Conservation (phyloP, 2,113 vertebrate genomes). For the Nanger granti region DNA sequence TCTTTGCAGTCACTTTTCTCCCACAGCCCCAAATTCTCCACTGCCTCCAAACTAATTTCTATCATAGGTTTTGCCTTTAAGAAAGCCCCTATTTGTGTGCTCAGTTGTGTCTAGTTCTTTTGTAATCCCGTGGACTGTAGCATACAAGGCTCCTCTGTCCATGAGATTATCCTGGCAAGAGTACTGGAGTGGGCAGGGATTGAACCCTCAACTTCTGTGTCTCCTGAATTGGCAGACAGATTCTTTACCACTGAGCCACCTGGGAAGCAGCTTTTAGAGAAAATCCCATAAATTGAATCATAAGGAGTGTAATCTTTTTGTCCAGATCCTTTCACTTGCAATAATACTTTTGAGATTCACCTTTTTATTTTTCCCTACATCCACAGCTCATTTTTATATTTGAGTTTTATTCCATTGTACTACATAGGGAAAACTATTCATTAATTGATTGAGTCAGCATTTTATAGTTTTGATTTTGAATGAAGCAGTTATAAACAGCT, state of each 20-base stretch:
- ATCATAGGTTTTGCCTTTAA: not conserved
- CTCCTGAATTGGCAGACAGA: not conserved
- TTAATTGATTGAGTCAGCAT: not conserved
- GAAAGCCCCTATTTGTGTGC: not conserved
- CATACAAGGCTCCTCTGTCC: not conserved
- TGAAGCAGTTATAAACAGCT: not conserved
- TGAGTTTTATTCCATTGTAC: not conserved
- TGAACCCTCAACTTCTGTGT: not conserved
- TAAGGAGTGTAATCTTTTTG: not conserved
- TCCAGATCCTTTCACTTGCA: not conserved
- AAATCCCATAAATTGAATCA: not conserved
- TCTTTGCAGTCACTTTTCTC: not conserved
- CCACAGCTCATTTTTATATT: not conserved
- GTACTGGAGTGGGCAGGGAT: not conserved
- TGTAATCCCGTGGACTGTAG: not conserved
- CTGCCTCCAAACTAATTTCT: not conserved
- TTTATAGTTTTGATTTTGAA: not conserved
- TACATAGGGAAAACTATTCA: not conserved
- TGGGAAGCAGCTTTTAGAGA: not conserved
- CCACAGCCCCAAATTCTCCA: not conserved
- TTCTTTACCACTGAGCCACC: not conserved
- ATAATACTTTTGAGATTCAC: not conserved
- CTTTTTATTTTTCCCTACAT: not conserved
- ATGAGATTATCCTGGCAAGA: not conserved
- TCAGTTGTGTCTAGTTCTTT: accelerated